These are phyloP conservation scores for Sakesphorus luctuosus DNA, from an alignment of 2,113 vertebrate species.

Conservation along the genomic window DNA sequence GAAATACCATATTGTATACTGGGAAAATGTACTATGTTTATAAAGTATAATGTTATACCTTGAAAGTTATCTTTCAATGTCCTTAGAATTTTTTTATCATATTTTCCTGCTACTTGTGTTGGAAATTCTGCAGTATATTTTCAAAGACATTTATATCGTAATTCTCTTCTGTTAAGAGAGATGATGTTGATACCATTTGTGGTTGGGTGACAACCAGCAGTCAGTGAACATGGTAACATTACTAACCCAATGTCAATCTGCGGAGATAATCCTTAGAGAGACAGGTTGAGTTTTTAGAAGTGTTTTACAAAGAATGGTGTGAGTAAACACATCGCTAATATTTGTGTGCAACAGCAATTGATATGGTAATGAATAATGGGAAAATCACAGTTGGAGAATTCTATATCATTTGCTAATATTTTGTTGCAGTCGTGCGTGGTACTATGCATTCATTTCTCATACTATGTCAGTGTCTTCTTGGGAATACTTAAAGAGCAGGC, in stretches of 20 bases:
- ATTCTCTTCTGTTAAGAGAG: background rate
- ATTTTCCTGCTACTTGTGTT: background rate
- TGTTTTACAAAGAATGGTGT: background rate
- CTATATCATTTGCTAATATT: background rate
- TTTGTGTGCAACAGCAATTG: background rate
- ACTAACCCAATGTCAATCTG: background rate
- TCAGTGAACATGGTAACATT: background rate
- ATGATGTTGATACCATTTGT: background rate
- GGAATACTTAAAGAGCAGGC: background rate
- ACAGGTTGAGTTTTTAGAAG: background rate
- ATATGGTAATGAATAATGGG: background rate
- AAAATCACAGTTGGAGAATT: background rate
- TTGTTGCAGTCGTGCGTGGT: background rate
- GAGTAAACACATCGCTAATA: background rate
- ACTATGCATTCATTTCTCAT: background rate
- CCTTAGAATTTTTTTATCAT: background rate
- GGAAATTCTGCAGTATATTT: background rate
- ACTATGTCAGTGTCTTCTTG: background rate
- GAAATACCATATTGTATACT: background rate
- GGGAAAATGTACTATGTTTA: background rate
- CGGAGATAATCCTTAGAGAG: background rate
- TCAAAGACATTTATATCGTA: background rate
- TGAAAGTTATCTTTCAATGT: background rate
- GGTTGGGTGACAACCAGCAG: background rate
- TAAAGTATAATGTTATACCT: background rate